phyloP scores from a whole-genome alignment of 2,113 vertebrate genomes.

The Varanus salvator region DNA sequence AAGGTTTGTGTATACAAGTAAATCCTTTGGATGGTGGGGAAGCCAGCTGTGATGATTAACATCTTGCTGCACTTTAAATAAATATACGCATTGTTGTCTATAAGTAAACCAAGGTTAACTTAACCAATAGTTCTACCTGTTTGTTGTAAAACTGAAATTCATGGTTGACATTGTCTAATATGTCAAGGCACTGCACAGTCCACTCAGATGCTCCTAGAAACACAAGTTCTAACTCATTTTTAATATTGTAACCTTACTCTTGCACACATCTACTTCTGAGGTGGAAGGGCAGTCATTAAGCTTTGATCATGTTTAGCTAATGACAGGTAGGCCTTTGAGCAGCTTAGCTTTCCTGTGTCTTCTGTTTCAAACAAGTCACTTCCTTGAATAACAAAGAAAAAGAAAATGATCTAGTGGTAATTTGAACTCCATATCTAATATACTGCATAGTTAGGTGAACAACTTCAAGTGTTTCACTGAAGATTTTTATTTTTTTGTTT shows the following conservation, averaged over 20 bases:
- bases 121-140: background rate
- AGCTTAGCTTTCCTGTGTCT: slow-evolving; percentile 66
- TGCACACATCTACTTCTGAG: slow-evolving; percentile 82
- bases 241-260: slow-evolving; percentile 73
- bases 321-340: slow-evolving; percentile 76
- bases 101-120: background rate
- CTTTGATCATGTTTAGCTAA: slow-evolving; percentile 80
- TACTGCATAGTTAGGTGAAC: background rate
- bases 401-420: slow-evolving; percentile 26
- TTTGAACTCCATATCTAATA: slow-evolving; percentile 52
- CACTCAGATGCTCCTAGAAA: background rate
- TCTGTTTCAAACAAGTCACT: slow-evolving; percentile 64
- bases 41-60: background rate
- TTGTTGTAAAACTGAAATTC: background rate
- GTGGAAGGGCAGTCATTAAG: slow-evolving; percentile 72
- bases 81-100: background rate
- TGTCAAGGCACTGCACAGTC: background rate
- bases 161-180: background rate
- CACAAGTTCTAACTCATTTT: background rate
- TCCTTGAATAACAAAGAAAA: slow-evolving; percentile 57
- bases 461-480: background rate
- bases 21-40: background rate
- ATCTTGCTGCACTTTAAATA: background rate
- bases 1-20: background rate
- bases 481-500: background rate